phyloP scores from a whole-genome alignment of 2,888 invertebrate genomes.

The Acronicta leporina region DNA sequence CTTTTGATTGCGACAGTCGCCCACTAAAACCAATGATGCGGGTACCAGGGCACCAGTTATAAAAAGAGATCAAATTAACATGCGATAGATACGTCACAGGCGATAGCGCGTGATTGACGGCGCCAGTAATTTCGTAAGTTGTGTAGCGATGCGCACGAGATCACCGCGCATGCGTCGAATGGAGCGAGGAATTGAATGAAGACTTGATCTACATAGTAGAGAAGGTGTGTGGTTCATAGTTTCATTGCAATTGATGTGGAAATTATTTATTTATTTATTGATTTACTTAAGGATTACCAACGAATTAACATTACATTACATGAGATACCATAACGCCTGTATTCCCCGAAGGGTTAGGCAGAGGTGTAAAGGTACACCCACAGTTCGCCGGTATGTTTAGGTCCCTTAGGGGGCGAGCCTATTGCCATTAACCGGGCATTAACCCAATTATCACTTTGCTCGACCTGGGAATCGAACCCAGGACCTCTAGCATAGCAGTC shows the following conservation, averaged over 20 bases:
- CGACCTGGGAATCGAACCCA: no score
- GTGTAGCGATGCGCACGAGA: conserved; percentile 66
- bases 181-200: conserved; percentile 33
- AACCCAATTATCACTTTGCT: no score
- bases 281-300: no score
- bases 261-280: no score
- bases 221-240: conserved; percentile 29
- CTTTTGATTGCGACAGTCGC: background rate
- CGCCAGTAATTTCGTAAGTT: conserved; percentile 74
- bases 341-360: no score
- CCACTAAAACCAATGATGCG: conserved; percentile 40
- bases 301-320: no score
- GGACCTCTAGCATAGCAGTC: no score
- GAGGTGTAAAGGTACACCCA: no score
- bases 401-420: no score
- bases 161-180: conserved; percentile 33
- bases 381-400: no score
- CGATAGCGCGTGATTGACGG: conserved; percentile 77
- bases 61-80: conserved; percentile 45
- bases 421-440: no score
- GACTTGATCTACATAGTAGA: conserved; percentile 27
- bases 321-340: no score
- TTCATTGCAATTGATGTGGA: conserved; percentile 16
- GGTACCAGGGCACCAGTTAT: conserved; percentile 38
- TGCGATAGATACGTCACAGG: conserved; percentile 66